Percentiles rank a stretch among this genome's conserved stretches.
phyloP scores from a whole-genome alignment of 2,113 vertebrate species.

The Bombycilla garrulus region DNA sequence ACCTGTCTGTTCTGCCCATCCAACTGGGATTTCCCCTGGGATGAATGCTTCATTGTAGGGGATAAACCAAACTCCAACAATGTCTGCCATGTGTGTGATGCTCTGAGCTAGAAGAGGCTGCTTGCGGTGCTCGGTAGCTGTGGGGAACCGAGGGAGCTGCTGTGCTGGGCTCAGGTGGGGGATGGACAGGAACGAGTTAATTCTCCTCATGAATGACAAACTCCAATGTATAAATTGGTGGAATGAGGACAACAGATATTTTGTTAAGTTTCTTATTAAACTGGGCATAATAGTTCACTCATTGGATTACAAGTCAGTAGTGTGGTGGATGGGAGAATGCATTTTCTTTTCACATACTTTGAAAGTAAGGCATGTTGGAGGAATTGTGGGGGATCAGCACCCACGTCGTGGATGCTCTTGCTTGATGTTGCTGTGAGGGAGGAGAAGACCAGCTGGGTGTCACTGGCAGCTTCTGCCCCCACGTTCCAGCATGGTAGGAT shows the following conservation, averaged over 20 bases:
- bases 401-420: rapidly evolving
- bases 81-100: background rate
- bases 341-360: background rate
- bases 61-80: rapidly evolving
- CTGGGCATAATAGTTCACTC: background rate
- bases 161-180: background rate
- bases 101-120: background rate
- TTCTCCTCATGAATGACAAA: background rate
- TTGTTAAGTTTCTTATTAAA: background rate
- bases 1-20: background rate
- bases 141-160: background rate
- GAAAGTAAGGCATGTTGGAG: background rate
- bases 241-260: background rate
- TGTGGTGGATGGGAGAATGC: too few species aligned
- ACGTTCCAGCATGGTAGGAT: rapidly evolving
- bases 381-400: background rate
- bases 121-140: background rate
- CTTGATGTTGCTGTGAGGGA: background rate
- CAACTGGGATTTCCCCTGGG: background rate
- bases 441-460: background rate
- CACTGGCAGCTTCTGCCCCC: background rate
- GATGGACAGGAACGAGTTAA: rapidly evolving
- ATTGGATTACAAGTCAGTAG: background rate
- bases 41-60: background rate
- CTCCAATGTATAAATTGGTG: background rate